phyloP scores from a whole-genome alignment of 1,140 invertebrate genomes.

The Drosophila nikananu region DNA sequence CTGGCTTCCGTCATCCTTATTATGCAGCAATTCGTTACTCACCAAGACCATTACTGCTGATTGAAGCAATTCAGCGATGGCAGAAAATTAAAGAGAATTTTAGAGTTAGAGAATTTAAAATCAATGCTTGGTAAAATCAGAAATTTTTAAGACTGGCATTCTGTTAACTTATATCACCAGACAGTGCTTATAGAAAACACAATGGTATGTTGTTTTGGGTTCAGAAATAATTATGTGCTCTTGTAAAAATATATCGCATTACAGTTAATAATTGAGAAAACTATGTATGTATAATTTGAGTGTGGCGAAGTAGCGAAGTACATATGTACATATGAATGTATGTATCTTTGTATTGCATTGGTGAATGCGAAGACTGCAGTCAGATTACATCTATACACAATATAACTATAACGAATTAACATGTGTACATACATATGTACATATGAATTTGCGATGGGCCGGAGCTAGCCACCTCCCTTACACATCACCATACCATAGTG shows the following conservation, averaged over 20 bases:
- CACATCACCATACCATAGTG: not conserved
- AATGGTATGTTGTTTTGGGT: not conserved
- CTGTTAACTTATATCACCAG: not conserved
- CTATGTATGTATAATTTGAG: not conserved
- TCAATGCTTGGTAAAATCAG: not conserved
- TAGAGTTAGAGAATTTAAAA: not conserved
- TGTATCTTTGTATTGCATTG: not conserved
- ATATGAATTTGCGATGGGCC: not conserved
- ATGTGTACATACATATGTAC: not conserved
- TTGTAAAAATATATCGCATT: constrained; percentile 49
- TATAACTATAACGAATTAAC: not conserved
- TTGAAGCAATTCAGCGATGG: constrained; percentile 8
- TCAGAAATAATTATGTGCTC: constrained; percentile 35
- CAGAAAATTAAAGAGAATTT: not conserved
- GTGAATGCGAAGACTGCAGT: not conserved
- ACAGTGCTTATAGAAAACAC: not conserved
- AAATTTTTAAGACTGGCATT: not conserved
- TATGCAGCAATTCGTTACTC: constrained; percentile 66
- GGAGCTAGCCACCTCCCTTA: not conserved
- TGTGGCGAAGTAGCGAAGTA: too few species aligned
- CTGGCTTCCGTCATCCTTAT: constrained; percentile 60
- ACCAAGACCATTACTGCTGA: constrained; percentile 71
- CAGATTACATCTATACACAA: not conserved
- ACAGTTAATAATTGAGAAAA: not conserved
- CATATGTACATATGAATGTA: too few species aligned